phyloP scores from a whole-genome alignment of 2,888 invertebrate species.

The Cataglyphis cursor region DNA sequence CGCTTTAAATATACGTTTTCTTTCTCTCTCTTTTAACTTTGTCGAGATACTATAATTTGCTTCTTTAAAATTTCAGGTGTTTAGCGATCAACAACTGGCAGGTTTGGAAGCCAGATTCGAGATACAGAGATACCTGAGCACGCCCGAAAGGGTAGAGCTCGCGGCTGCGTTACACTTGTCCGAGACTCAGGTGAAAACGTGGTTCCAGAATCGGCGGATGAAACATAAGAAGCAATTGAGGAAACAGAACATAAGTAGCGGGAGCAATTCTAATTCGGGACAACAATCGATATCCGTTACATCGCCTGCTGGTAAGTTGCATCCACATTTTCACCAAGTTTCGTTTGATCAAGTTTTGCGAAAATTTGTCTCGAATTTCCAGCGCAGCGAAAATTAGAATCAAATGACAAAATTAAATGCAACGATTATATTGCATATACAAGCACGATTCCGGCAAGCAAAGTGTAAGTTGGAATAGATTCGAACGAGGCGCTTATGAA shows the following conservation, averaged over 20 bases:
- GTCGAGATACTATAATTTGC: not conserved
- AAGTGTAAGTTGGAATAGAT: not conserved
- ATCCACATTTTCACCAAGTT: not conserved
- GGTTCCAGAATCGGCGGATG: conserved; percentile 99
- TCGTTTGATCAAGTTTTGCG: not conserved
- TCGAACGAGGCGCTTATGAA: not conserved
- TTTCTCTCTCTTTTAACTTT: not conserved
- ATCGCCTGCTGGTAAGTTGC: conserved; percentile 82
- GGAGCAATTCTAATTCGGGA: conserved; percentile 73
- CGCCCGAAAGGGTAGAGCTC: conserved; percentile 97
- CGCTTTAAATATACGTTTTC: too few species aligned
- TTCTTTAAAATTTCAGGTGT: conserved; percentile 84
- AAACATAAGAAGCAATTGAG: conserved; percentile 97
- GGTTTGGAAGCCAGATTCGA: conserved; percentile 98
- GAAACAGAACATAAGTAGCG: conserved; percentile 88
- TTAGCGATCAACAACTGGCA: conserved; percentile 92
- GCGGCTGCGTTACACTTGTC: conserved; percentile 97
- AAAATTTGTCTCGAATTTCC: not conserved
- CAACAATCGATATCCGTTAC: conserved; percentile 81
- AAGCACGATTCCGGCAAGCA: not conserved
- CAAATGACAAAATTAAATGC: not conserved
- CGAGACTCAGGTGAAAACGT: conserved; percentile 98
- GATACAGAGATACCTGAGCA: conserved; percentile 97
- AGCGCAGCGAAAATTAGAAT: not conserved
- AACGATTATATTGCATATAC: not conserved